Conservation (phyloP, 2,888 invertebrate species). For the Chymomyza amoena region DNA sequence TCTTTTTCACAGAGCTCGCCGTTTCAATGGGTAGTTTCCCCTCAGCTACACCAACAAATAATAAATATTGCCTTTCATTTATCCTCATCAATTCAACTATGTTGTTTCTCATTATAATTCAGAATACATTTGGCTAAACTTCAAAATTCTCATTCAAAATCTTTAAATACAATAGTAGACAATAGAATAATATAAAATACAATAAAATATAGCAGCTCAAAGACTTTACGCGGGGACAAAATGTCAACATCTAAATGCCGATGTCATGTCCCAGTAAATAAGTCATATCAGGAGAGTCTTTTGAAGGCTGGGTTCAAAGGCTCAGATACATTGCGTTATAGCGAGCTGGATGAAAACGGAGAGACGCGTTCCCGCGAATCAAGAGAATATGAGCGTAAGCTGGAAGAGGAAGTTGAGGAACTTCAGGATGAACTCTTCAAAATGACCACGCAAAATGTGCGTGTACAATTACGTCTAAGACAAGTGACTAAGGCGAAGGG, state of each 20-base stretch:
- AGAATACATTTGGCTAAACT: background rate
- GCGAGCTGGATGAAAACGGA: constrained; percentile 40
- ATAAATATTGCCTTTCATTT: too few species aligned
- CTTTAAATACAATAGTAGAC: background rate
- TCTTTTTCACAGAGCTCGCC: too few species aligned
- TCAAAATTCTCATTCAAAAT: background rate
- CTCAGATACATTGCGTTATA: constrained; percentile 27
- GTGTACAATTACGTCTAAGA: constrained; percentile 70
- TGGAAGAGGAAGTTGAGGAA: constrained; percentile 63
- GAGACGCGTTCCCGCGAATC: constrained; percentile 31
- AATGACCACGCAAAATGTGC: constrained; percentile 69
- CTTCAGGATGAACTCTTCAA: constrained; percentile 65
- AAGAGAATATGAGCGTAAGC: constrained; percentile 55
- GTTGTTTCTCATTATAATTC: too few species aligned
- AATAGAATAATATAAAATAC: too few species aligned
- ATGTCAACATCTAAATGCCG: background rate
- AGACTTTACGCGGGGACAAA: background rate
- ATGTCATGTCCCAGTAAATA: too few species aligned
- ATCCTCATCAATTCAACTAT: too few species aligned
- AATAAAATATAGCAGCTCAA: background rate
- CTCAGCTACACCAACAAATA: too few species aligned
- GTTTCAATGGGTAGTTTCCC: too few species aligned
- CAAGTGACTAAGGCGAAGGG: constrained; percentile 60
- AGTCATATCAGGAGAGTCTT: too few species aligned
- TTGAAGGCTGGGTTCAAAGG: too few species aligned